Base-by-base conservation (phyloP, 2,797 vertebrate genomes). In the Linurgus olivaceus region DNA sequence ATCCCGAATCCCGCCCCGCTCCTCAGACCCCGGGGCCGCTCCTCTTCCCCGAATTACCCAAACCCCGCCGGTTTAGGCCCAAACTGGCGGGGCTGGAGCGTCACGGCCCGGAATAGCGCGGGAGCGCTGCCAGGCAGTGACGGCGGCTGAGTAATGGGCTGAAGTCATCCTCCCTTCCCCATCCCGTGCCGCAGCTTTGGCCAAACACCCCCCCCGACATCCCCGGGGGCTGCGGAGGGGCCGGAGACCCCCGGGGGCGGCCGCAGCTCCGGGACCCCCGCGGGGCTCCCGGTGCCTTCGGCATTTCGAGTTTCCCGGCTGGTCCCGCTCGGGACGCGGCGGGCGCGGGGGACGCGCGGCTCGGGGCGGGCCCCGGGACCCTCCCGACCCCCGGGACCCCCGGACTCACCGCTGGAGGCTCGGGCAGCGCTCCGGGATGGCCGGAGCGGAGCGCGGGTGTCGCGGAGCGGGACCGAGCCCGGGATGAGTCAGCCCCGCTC, bases 141-240 rank as follows among this genome's bases (percentile, higher is more conserved):
- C 96, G 96, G 96, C 59, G 94, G 94, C 96, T 97, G 98, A 97
- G 97, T 97, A 97, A 98, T 92, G 97, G 92, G 90, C 80, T 98
- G 97, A 98, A 97, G 96, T 98, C 98, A 97, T 97, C 86, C 24
- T 40, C 15, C 55, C 55, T 17, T 57, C 55, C 55, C 55, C 55
- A 57, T 57, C 55, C 55, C 54, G 54, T 15, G n/a, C 54, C 54
- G 54, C n/a, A n/a, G 54, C 6, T 57, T 11, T 57, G 40, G 45
- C 71, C 76, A 19, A 65, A 48, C 38, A 38, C 12, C 66, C 24
- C 33, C 73, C 52, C 71, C 15, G 17, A 17, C 35, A 15, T 25
- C 62, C 16, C 38, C 44, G 25, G 37, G 37, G 47, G 73, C 47
- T 11, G 19, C 18, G 4, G 10, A 15, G 57, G 14, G 40, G 9